Conservation (phyloP, 2,113 vertebrate genomes). For the Caloenas nicobarica region DNA sequence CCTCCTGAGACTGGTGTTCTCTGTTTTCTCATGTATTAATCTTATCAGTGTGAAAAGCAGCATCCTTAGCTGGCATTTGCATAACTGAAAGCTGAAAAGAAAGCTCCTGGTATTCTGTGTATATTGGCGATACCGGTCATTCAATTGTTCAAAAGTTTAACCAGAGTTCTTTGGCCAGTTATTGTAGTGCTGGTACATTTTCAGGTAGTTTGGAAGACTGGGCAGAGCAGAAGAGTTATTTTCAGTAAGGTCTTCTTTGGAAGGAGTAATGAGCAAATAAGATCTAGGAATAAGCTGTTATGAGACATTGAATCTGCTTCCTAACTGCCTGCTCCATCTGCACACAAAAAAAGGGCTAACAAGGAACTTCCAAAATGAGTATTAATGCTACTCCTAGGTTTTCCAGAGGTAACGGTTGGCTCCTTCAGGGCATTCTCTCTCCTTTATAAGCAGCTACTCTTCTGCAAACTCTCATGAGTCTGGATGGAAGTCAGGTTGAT, state of each 20-base stretch:
- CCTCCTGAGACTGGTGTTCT: not conserved
- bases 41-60: not conserved
- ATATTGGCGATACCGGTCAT: accelerated
- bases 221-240: not conserved
- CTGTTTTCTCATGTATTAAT: not conserved
- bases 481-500: not conserved
- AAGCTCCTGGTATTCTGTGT: accelerated
- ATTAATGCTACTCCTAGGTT: not conserved
- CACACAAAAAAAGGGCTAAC: not conserved
- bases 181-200: not conserved
- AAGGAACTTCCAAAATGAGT: not conserved
- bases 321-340: not conserved
- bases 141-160: not conserved
- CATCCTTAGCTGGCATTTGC: not conserved
- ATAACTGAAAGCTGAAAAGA: not conserved
- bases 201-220: not conserved
- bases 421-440: not conserved
- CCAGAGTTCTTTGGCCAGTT: not conserved
- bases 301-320: not conserved
- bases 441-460: not conserved
- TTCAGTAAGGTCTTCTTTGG: not conserved
- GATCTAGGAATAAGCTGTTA: not conserved
- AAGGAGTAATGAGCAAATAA: not conserved
- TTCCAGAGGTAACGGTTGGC: not conserved
- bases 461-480: not conserved